Evolutionary conservation across 2,797 vertebrate species (phyloP).

Genomic region (Bryconaethiops microstoma): DNA sequence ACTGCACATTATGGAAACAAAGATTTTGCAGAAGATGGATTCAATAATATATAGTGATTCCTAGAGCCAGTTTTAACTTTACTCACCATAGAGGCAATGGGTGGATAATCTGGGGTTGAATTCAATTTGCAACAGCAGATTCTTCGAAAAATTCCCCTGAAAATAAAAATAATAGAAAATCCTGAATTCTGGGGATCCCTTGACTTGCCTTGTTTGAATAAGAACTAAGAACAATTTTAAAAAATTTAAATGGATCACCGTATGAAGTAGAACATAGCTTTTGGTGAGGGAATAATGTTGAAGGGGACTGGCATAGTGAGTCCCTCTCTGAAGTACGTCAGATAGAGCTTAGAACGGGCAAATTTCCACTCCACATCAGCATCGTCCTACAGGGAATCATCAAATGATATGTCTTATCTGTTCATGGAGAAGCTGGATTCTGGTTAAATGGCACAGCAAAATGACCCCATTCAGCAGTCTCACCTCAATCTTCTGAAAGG

Average conservation of each 20-base stretch:
- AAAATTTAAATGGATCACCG: constrained; percentile 66
- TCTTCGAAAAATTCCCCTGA: constrained; percentile 73
- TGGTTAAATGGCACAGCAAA: background rate
- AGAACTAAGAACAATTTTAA: background rate
- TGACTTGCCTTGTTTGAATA: background rate
- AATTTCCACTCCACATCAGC: constrained; percentile 94
- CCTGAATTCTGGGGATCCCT: background rate
- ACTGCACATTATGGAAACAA: constrained; percentile 48
- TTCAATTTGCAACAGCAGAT: constrained; percentile 80
- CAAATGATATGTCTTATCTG: background rate
- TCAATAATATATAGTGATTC: background rate
- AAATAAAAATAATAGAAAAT: background rate
- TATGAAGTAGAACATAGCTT: constrained; percentile 82
- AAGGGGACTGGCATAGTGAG: constrained; percentile 90
- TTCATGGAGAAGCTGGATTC: background rate
- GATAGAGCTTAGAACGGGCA: constrained; percentile 88
- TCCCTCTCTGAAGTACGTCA: constrained; percentile 89
- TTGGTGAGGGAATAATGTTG: constrained; percentile 89
- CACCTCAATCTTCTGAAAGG: constrained; percentile 94
- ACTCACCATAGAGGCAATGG: constrained; percentile 78
- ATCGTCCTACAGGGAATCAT: constrained; percentile 77
- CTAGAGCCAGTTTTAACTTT: background rate
- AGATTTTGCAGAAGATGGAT: background rate
- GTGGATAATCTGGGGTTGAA: constrained; percentile 76
- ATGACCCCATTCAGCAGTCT: constrained; percentile 1